phyloP scores from a whole-genome alignment of 2,797 vertebrate genomes.

The Sarcophilus harrisii region DNA sequence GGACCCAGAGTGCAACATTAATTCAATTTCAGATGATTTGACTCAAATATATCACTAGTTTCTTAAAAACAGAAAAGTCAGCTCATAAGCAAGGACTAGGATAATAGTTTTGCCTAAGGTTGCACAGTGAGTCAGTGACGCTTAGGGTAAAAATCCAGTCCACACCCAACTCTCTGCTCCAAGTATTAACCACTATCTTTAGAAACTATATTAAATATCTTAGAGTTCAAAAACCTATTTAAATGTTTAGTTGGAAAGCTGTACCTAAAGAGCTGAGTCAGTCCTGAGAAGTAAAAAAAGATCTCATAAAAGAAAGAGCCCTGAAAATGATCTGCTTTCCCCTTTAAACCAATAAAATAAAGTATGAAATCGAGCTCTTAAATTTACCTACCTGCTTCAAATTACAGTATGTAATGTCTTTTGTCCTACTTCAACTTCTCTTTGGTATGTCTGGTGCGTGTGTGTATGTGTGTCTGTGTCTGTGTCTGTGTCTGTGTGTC shows the following conservation, averaged over 20 bases:
- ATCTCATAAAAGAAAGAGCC: not conserved
- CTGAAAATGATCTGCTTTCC: not conserved
- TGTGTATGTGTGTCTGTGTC: not conserved
- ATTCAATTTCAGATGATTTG: not conserved
- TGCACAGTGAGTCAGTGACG: not conserved
- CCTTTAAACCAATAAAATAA: constrained; percentile 48
- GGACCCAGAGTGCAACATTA: not conserved
- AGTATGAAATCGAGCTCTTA: not conserved
- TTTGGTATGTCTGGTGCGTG: constrained; percentile 7
- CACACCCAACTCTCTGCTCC: constrained; percentile 11
- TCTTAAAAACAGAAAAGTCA: not conserved
- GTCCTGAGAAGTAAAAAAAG: constrained; percentile 32
- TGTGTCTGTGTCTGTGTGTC: not conserved
- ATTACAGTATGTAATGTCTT: constrained; percentile 16
- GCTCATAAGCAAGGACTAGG: not conserved
- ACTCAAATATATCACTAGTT: not conserved
- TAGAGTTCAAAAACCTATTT: not conserved
- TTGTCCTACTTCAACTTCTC: constrained; percentile 34
- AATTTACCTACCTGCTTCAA: not conserved
- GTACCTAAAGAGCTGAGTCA: not conserved
- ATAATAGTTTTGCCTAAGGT: not conserved
- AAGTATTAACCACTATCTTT: not conserved
- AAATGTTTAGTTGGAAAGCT: constrained; percentile 39
- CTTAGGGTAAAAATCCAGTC: not conserved
- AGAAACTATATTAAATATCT: not conserved